A percentile compares a stretch with the other conserved stretches of the same genome.
Conservation (phyloP, 2,797 vertebrate genomes). For the Tapera naevia region DNA sequence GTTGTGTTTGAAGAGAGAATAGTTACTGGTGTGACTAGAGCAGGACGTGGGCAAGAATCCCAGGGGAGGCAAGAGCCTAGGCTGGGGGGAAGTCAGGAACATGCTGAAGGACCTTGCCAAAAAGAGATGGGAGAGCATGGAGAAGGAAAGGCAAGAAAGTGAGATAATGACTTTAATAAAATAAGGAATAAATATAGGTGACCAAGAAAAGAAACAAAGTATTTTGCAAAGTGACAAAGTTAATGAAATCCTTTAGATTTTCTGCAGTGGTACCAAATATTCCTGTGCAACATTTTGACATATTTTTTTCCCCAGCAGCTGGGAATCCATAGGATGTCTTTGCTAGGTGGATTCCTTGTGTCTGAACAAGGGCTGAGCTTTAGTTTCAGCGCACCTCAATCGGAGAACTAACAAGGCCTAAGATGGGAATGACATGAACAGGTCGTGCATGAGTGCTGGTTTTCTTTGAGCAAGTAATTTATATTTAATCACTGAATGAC, state of each 20-base stretch:
- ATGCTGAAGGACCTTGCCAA: not conserved
- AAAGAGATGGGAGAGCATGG: not conserved
- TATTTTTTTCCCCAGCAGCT: not conserved
- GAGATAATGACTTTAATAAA: not conserved
- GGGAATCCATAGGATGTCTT: not conserved
- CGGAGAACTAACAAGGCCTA: not conserved
- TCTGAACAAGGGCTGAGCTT: not conserved
- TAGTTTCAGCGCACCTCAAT: not conserved
- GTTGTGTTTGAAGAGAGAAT: not conserved
- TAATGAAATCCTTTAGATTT: not conserved
- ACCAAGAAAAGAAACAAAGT: not conserved
- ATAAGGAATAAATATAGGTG: not conserved
- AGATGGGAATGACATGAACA: not conserved
- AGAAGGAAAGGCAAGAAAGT: not conserved
- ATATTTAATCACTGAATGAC: not conserved
- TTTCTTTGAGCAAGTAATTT: not conserved
- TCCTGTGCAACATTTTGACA: not conserved
- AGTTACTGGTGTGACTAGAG: not conserved
- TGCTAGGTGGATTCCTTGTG: not conserved
- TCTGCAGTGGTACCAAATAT: not conserved
- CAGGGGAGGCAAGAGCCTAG: not conserved
- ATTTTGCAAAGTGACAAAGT: not conserved
- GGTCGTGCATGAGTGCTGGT: not conserved
- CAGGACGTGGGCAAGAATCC: not conserved
- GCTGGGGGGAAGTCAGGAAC: not conserved